Evolutionary conservation across 2,113 vertebrate genomes (phyloP).

Genomic region (Hoplias malabaricus): DNA sequence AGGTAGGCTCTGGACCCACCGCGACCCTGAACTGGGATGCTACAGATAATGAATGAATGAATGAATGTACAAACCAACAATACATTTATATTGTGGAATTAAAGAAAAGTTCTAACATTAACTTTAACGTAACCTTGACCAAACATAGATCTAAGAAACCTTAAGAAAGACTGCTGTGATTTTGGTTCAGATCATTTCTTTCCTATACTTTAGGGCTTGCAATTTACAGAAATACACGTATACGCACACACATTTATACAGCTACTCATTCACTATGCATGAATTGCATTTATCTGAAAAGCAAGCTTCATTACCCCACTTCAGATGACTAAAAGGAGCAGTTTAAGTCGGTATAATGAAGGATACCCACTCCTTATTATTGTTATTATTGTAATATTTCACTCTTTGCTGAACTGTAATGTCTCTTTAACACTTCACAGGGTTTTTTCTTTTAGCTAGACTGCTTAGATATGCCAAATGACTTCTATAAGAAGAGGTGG

Average conservation of each 20-base stretch:
- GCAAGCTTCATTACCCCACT: not conserved
- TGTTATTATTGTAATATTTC: slow-evolving; percentile 38
- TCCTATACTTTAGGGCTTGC: not conserved
- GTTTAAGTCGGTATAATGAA: slow-evolving; percentile 2
- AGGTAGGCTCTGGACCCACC: no score
- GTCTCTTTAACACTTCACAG: slow-evolving; percentile 62
- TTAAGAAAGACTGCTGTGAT: no score
- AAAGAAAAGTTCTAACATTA: no score
- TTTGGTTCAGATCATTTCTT: no score
- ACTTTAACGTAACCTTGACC: not conserved
- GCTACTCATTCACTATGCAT: not conserved
- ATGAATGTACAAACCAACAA: no score
- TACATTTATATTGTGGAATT: no score
- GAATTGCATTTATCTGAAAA: not conserved
- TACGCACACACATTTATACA: not conserved
- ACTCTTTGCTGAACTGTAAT: slow-evolving; percentile 50
- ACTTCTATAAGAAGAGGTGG: slow-evolving; percentile 67
- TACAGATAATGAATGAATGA: no score
- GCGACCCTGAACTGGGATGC: no score
- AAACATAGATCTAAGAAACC: not conserved
- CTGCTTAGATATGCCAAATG: slow-evolving; percentile 63
- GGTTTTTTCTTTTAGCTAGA: slow-evolving; percentile 59
- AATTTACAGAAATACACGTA: not conserved
- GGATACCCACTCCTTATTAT: not conserved
- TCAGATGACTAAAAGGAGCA: not conserved